Conservation (phyloP, 2,797 vertebrate genomes). For the Harpagifer antarcticus region DNA sequence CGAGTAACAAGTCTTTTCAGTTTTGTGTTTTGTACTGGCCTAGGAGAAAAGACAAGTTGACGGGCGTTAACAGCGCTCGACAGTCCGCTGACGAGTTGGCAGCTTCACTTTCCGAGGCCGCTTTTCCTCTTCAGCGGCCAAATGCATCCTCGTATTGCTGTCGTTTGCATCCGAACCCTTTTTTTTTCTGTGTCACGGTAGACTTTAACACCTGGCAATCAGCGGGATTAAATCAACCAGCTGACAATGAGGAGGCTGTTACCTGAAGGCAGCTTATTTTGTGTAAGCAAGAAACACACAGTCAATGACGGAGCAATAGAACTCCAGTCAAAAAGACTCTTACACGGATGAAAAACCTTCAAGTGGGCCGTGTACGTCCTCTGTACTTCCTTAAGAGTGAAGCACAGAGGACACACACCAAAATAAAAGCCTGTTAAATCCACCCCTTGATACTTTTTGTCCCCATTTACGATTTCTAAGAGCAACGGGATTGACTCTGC, state of each 20-base stretch:
- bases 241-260: slow-evolving; percentile 56
- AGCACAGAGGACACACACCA: background rate
- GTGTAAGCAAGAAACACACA: slow-evolving; percentile 28
- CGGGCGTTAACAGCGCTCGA: slow-evolving; percentile 52
- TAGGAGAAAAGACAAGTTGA: slow-evolving; percentile 42
- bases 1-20: slow-evolving; percentile 16
- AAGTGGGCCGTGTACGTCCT: background rate
- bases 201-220: slow-evolving; percentile 56
- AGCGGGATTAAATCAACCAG: slow-evolving; percentile 61
- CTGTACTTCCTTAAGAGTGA: slow-evolving; percentile 5
- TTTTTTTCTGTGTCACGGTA: slow-evolving; percentile 49
- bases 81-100: slow-evolving; percentile 53
- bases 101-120: slow-evolving; percentile 40
- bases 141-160: slow-evolving; percentile 45
- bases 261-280: slow-evolving; percentile 53
- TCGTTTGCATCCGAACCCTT: slow-evolving; percentile 48
- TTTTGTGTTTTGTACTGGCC: slow-evolving; percentile 15
- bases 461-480: slow-evolving; percentile 57
- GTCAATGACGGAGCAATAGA: slow-evolving; percentile 11
- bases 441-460: slow-evolving; percentile 12
- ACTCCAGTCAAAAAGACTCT: slow-evolving; percentile 26
- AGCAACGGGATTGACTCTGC: slow-evolving; percentile 56
- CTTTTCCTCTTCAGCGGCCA: slow-evolving; percentile 41
- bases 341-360: background rate
- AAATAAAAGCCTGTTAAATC: slow-evolving; percentile 19